These are phyloP conservation scores for Kobus ellipsiprymnus DNA, from an alignment of 2,113 vertebrate genomes.

Conservation along the genomic window DNA sequence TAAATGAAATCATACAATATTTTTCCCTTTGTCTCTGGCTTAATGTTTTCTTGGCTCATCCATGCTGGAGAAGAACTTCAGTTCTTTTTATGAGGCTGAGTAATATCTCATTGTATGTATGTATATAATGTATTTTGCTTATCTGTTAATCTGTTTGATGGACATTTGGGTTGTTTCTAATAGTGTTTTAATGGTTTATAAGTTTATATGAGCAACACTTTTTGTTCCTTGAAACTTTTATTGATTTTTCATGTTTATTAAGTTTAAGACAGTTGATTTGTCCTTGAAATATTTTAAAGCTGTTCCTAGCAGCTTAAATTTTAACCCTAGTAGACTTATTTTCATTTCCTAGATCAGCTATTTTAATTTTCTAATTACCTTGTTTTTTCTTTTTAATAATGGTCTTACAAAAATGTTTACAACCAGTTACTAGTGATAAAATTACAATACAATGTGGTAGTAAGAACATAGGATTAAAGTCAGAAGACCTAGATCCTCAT, in stretches of 20 bases:
- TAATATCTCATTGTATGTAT: background rate
- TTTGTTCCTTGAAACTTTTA: background rate
- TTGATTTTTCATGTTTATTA: background rate
- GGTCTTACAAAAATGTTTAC: slow-evolving; percentile 5
- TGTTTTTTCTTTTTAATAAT: background rate
- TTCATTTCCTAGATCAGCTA: background rate
- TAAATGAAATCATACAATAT: background rate
- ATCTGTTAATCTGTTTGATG: background rate
- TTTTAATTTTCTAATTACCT: slow-evolving; percentile 9
- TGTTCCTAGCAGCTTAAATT: slow-evolving; percentile 9
- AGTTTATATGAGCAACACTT: background rate
- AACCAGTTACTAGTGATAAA: background rate
- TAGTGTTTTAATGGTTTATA: background rate
- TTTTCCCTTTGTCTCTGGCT: background rate
- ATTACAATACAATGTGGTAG: background rate
- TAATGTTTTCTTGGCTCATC: background rate
- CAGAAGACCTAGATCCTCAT: background rate
- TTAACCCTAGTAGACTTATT: background rate
- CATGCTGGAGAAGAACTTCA: background rate
- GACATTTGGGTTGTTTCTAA: background rate
- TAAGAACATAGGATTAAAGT: background rate
- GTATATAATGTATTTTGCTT: background rate
- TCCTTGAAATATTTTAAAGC: background rate
- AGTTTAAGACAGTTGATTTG: background rate
- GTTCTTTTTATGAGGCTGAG: background rate